Conservation (phyloP, 2,113 vertebrate genomes). For the Patagioenas fasciata region DNA sequence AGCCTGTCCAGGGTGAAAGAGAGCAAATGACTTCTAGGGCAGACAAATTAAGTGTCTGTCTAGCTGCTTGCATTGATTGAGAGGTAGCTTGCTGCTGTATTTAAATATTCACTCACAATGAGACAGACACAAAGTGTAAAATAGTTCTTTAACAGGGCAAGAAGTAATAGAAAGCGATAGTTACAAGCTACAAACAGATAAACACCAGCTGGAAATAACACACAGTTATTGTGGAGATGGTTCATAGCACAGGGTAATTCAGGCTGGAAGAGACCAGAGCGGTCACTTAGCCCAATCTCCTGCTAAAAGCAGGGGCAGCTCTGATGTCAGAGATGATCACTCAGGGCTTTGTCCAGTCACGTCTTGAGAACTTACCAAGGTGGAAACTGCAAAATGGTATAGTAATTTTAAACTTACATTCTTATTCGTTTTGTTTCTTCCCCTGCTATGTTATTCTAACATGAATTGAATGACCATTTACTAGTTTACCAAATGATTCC, state of each 20-base stretch:
- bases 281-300: neutral
- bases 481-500: neutral
- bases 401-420: neutral
- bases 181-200: neutral
- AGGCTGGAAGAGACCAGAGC: neutral
- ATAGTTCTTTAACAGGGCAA: neutral
- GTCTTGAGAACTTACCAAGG: neutral
- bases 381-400: neutral
- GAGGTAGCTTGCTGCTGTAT: neutral
- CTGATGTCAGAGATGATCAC: neutral
- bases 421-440: neutral
- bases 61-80: neutral
- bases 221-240: neutral
- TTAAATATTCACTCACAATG: neutral
- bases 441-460: neutral
- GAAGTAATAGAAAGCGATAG: neutral
- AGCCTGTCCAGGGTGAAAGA: neutral
- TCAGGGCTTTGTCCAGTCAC: neutral
- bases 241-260: neutral
- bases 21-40: neutral
- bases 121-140: neutral
- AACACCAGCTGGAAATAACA: neutral
- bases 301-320: neutral
- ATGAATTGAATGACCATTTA: neutral
- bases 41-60: neutral